phyloP scores from a whole-genome alignment of 2,113 vertebrate species.

The Sturnira hondurensis region DNA sequence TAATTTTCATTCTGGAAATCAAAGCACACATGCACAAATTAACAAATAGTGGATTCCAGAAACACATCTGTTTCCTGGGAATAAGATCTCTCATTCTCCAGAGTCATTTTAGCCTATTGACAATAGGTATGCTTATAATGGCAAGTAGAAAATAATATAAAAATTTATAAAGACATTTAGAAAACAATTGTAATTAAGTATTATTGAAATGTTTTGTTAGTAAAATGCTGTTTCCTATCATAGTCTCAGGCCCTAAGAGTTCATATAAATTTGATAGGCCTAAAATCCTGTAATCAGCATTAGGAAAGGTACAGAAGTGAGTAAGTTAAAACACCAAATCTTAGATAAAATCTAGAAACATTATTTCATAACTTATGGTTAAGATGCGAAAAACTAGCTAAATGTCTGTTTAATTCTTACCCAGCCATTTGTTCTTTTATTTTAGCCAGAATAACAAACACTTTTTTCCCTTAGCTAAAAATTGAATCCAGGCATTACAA shows the following conservation, averaged over 20 bases:
- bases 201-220: background rate
- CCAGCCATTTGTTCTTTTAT: background rate
- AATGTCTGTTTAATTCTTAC: background rate
- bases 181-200: background rate
- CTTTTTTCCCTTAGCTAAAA: background rate
- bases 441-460: background rate
- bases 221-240: background rate
- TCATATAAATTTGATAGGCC: background rate
- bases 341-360: conserved; percentile 9
- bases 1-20: conserved; percentile 15
- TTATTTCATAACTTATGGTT: background rate
- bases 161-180: background rate
- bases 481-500: background rate
- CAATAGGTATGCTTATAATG: background rate
- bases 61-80: background rate
- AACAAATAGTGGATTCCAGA: background rate
- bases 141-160: background rate
- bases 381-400: background rate
- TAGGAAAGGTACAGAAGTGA: background rate
- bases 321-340: background rate
- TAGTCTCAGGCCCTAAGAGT: background rate
- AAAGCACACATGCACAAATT: background rate
- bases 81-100: background rate
- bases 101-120: background rate
- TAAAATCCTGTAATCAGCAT: background rate